Conservation (phyloP, 1,140 invertebrate genomes). For the Sminthurinus signatus region DNA sequence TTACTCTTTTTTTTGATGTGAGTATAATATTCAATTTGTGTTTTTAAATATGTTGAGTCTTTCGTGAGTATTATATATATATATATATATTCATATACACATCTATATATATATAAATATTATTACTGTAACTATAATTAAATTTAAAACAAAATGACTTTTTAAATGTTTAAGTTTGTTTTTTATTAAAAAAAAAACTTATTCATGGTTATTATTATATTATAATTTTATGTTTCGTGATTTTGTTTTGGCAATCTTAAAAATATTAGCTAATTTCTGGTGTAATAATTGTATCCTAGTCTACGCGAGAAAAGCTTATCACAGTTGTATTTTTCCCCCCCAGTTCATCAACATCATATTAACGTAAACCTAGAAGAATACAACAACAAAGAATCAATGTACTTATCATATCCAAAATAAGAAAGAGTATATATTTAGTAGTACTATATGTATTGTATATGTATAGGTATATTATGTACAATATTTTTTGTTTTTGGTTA, state of each 20-base stretch:
- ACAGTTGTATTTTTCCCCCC: slow-evolving; percentile 11
- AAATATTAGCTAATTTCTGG: slow-evolving; percentile 27
- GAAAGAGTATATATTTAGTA: neutral
- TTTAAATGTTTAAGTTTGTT: neutral
- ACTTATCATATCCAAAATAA: no score
- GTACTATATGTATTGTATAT: neutral
- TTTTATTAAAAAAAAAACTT: neutral
- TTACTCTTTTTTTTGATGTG: neutral
- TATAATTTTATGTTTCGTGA: neutral
- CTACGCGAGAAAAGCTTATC: slow-evolving; percentile 26
- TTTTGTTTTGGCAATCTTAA: slow-evolving; percentile 30
- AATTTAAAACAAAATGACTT: neutral
- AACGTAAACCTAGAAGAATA: no score
- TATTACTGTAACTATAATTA: neutral
- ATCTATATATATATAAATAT: slow-evolving; percentile 7
- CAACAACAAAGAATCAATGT: no score
- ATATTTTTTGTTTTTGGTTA: neutral
- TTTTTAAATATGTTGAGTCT: no score
- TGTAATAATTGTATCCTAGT: slow-evolving; percentile 38
- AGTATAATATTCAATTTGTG: no score
- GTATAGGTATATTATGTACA: neutral
- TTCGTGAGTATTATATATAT: no score
- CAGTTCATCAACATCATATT: no score
- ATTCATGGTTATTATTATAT: neutral
- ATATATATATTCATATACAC: neutral